Base-by-base conservation (phyloP, 64 coral and sea anemone species). In the Trachythela sp. region DNA sequence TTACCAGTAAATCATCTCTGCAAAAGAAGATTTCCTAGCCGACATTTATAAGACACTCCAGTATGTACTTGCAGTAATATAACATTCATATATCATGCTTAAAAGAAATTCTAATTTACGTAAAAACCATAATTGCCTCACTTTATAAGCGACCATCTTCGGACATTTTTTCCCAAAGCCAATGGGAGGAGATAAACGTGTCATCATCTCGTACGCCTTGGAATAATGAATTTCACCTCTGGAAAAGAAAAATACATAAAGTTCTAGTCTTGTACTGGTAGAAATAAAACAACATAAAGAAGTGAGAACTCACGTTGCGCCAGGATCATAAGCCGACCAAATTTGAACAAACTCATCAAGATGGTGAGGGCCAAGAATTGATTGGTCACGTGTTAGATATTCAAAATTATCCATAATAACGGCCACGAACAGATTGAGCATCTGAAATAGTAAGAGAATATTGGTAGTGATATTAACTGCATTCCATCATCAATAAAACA, bases 391-490 rank as follows among this genome's bases (percentile, higher is more conserved):
- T 42, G 96, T 99, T 3, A 99, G 84, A 71, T 99, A 99, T 58
- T 99, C 96, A 87, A 99, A 99, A 91, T 99, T 99, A 87, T 99
- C 96, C 96, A 99, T 99, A 58, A 99, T 99, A 76, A 99, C 96
- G 48, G 96, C 96, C 75, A 99, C 96, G 80, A 99, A 99, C 24
- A 99, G 68, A 60, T 99, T 99, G 2, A 99, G 84, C 85, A 99
- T 91, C 96, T 99, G 42, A 51, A 87, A 77, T 41, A 4, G 71
- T 54, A 90, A 64, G 13, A 41, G 18, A 40, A 86, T 45, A 45
- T 45, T 45, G 11, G 4, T 6, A 11, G 42, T 45, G 42, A 11
- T 45, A 45, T 45, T n/a, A n/a, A n/a, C n/a, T n/a, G n/a, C n/a
- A n/a, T n/a, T n/a, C n/a, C n/a, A n/a, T n/a, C n/a, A n/a, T n/a